Base-by-base conservation (phyloP, 2,888 invertebrate species). In the Oegoconia quadripuncta region DNA sequence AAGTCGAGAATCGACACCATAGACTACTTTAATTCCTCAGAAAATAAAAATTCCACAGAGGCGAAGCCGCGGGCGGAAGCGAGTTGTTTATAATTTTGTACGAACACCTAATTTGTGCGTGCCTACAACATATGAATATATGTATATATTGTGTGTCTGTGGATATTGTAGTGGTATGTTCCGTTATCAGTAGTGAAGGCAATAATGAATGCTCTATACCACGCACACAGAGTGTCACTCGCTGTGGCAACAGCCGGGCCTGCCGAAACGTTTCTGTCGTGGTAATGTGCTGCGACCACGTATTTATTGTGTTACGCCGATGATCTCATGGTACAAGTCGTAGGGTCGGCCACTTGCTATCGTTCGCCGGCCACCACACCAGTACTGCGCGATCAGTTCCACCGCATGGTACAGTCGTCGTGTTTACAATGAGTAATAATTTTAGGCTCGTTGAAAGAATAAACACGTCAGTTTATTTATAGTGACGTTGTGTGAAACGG, bases 301-400 rank as follows among this genome's bases (percentile, higher is more conserved):
- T 53, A 52, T 52, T 56, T 51, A 41, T 46, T 44, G 50, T 42
- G 56, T 55, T 52, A 64, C 67, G 74, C 51, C 51, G 52, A 42
- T 51, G 49, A 55, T 71, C 36, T 64, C 74, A 69, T 76, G 73
- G 84, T 84, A 79, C 59, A 59, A 65, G 80, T 52, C 56, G 54
- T 69, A 74, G 82, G 82, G 81, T 80, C 81, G 82, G 68, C 63
- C 69, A 64, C 17, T 67, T 70, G 76, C 82, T 86, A 86, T 84
- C 86, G 82, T 83, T 74, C 83, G 82, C 68, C 78, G 74, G 71
- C 65, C 74, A 15, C 30, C 8, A 30, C 9, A 72, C 72, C 80
- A 84, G 83, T 84, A 73, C 73, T 69, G 77, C 69, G 79, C 80
- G 80, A 76, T 64, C 80, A 62, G 72, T 71, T 74, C 65, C 61